phyloP scores from a whole-genome alignment of 2,888 invertebrate species.

The Cynaeus angustus region DNA sequence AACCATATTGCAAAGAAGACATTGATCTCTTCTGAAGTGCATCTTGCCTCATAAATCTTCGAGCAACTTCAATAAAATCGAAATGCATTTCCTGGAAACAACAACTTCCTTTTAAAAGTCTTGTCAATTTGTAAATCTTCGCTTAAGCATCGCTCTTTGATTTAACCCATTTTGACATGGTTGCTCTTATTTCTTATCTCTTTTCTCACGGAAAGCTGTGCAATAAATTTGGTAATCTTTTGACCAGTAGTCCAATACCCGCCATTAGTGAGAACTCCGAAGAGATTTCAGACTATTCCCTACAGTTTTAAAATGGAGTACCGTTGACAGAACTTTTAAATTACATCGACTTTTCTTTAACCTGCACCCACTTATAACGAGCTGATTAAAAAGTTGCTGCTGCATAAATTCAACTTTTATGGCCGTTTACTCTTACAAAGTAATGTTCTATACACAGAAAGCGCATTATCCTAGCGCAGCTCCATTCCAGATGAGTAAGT shows the following conservation, averaged over 20 bases:
- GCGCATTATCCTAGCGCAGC: slow-evolving; percentile 49
- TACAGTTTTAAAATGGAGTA: slow-evolving; percentile 51
- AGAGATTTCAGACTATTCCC: slow-evolving; percentile 52
- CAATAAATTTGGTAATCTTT: slow-evolving; percentile 46
- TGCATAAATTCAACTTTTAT: slow-evolving; percentile 49
- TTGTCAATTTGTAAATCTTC: slow-evolving; percentile 23
- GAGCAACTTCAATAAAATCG: not conserved
- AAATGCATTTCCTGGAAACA: not conserved
- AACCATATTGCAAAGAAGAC: not conserved
- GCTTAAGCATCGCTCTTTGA: not conserved
- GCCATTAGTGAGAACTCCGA: slow-evolving; percentile 50
- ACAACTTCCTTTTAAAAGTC: slow-evolving; percentile 10
- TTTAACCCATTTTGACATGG: not conserved
- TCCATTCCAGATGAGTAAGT: slow-evolving; percentile 29
- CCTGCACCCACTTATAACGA: slow-evolving; percentile 46
- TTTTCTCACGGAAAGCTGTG: no score
- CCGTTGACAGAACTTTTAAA: slow-evolving; percentile 50
- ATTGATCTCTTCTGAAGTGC: not conserved
- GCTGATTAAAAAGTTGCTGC: slow-evolving; percentile 50
- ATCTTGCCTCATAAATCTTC: not conserved
- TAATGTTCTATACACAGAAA: slow-evolving; percentile 50
- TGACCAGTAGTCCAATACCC: slow-evolving; percentile 53
- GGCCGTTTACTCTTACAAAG: slow-evolving; percentile 43
- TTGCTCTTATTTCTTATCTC: no score
- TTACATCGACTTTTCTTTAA: slow-evolving; percentile 39